phyloP scores from a whole-genome alignment of 2,797 vertebrate species.

The Clamator glandarius region DNA sequence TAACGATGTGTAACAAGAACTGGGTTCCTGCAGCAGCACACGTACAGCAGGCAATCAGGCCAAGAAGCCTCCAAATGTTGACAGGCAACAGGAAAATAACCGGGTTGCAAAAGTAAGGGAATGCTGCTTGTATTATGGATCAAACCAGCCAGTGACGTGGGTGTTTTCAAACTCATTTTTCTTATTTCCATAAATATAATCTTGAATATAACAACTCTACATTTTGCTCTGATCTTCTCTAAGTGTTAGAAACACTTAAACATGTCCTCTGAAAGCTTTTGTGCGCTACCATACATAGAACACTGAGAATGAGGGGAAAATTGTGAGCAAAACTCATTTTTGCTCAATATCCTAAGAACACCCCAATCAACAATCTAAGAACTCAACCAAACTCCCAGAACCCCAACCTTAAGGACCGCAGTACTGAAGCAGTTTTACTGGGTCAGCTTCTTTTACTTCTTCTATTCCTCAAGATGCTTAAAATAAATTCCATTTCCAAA shows the following conservation, averaged over 20 bases:
- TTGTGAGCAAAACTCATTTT: not conserved
- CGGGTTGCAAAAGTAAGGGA: not conserved
- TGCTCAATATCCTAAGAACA: not conserved
- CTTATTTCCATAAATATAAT: not conserved
- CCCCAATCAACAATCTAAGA: not conserved
- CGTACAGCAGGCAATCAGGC: accelerated
- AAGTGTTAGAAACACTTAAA: not conserved
- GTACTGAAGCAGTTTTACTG: accelerated
- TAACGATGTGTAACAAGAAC: not conserved
- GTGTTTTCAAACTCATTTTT: not conserved
- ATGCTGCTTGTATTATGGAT: not conserved
- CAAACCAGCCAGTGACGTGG: accelerated
- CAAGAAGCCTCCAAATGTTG: not conserved
- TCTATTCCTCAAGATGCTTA: not conserved
- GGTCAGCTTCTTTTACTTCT: not conserved
- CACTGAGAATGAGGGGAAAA: not conserved
- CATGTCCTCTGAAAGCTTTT: not conserved
- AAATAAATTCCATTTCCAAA: not conserved
- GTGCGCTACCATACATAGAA: not conserved
- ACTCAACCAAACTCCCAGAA: not conserved
- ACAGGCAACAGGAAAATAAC: accelerated
- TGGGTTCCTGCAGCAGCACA: not conserved
- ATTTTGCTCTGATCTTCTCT: not conserved
- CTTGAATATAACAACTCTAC: not conserved
- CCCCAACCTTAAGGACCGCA: not conserved